Conservation (phyloP, 2,797 vertebrate species). For the Alauda arvensis region DNA sequence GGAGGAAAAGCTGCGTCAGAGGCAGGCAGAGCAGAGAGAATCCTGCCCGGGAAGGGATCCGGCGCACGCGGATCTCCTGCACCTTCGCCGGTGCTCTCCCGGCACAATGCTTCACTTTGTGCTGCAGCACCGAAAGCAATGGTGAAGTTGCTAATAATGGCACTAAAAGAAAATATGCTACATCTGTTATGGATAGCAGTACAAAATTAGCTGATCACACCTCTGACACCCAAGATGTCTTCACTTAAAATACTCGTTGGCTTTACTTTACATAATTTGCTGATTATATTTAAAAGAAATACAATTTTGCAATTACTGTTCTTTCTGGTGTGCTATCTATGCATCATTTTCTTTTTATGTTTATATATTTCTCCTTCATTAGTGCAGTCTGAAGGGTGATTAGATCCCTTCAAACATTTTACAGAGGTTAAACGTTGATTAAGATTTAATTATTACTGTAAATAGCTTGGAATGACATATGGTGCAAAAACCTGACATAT, state of each 20-base stretch:
- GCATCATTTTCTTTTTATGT: slow-evolving; percentile 84
- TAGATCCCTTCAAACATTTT: slow-evolving; percentile 88
- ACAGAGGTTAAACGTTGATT: slow-evolving; percentile 91
- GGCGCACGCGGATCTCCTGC: slow-evolving; percentile 3
- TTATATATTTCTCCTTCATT: slow-evolving; percentile 85
- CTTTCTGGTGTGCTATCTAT: slow-evolving; percentile 78
- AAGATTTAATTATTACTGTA: slow-evolving; percentile 96
- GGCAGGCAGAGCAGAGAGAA: neutral
- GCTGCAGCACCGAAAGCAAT: slow-evolving; percentile 65
- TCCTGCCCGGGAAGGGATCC: slow-evolving; percentile 23
- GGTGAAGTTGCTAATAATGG: slow-evolving; percentile 83
- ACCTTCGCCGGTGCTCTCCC: slow-evolving; percentile 48
- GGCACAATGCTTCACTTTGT: slow-evolving; percentile 66
- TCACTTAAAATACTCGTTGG: slow-evolving; percentile 82
- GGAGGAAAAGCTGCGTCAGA: slow-evolving; percentile 32
- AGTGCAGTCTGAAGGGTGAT: slow-evolving; percentile 87
- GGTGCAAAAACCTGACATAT: slow-evolving; percentile 94
- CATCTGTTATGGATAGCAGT: slow-evolving; percentile 85
- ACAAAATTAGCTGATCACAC: slow-evolving; percentile 86
- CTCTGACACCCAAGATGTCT: slow-evolving; percentile 86
- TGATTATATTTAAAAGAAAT: slow-evolving; percentile 82
- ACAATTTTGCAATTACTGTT: slow-evolving; percentile 83
- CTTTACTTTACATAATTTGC: slow-evolving; percentile 81
- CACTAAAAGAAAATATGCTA: slow-evolving; percentile 81
- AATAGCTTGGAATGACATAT: slow-evolving; percentile 95